Conservation (phyloP, 2,797 vertebrate genomes). For the Hydrolagus colliei region DNA sequence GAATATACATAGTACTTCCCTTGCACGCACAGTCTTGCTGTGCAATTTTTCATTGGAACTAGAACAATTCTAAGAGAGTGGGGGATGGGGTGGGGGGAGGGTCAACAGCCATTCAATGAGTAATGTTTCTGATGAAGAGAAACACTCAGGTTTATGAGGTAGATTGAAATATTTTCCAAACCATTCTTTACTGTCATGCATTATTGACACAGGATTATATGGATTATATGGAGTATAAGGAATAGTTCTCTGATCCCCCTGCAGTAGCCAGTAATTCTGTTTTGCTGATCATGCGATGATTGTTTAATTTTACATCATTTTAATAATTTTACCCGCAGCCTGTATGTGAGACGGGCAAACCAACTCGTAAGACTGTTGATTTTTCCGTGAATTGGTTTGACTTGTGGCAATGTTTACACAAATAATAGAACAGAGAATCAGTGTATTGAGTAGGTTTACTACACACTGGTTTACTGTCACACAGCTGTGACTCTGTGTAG, state of each 20-base stretch:
- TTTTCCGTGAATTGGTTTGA: neutral
- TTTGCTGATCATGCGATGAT: neutral
- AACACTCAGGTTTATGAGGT: no score
- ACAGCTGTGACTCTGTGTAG: neutral
- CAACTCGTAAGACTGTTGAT: neutral
- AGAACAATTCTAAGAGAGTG: no score
- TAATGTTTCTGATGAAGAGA: no score
- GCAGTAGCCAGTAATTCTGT: neutral
- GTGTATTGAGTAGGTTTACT: neutral
- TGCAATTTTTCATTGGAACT: no score
- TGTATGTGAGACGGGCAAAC: neutral
- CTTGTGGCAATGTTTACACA: neutral
- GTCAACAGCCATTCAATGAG: no score
- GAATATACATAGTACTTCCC: no score
- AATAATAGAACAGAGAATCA: neutral
- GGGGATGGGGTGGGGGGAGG: no score
- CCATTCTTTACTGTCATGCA: no score
- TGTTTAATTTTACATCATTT: no score
- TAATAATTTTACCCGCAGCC: neutral
- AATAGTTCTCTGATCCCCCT: neutral
- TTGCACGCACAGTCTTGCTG: no score
- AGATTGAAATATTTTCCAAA: no score
- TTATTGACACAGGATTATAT: no score
- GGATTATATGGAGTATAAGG: neutral
- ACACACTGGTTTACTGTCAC: neutral